Base-by-base conservation (phyloP, 2,797 vertebrate genomes). In the Eidolon dupreanum region DNA sequence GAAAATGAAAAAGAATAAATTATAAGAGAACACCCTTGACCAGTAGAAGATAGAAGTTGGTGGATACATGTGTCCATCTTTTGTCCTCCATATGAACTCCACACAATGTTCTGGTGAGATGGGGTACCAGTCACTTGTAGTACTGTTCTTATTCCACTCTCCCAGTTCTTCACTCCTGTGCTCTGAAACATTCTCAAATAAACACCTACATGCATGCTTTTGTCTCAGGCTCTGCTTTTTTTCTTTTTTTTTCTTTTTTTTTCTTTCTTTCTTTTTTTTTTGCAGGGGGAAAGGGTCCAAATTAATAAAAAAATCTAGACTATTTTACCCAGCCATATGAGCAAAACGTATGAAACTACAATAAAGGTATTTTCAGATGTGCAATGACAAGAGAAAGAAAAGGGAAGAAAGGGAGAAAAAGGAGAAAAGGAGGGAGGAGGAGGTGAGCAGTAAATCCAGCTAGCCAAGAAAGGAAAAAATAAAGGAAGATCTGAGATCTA, bases 401-500 rank as follows among this genome's bases (percentile, higher is more conserved):
- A 41, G 3, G 6, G 26, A 55, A 46, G 17, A n/a, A 7, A 59
- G 51, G 9, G 28, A 2, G n/a, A 11, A 61, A 24, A 22, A n/a
- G 1, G 8, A 9, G 4, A 26, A 6, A 5, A 2, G 26, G 11
- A 33, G 13, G 2, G 1, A 43, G 16, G 49, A 7, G 13, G 19
- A 4, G 16, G 20, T 15, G 13, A 15, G 46, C 46, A 49, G n/a
- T 4, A 22, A 74, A 24, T 71, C 13, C 28, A 78, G 33, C 20
- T 24, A n/a, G 9, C 13, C 73, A 51, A 70, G 71, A 51, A 78
- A 53, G 53, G 7, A 9, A 41, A 77, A 70, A 24, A 31, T 13
- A 15, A 68, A 41, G 9, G 24, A 41, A 63, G 24, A 38, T 5
- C 4, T 53, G 3, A 28, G 33, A 66, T 61, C 41, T 61, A 55